These are phyloP conservation scores for Melipona quadrifasciata DNA, from an alignment of 1,140 invertebrate species.

Conservation along the genomic window DNA sequence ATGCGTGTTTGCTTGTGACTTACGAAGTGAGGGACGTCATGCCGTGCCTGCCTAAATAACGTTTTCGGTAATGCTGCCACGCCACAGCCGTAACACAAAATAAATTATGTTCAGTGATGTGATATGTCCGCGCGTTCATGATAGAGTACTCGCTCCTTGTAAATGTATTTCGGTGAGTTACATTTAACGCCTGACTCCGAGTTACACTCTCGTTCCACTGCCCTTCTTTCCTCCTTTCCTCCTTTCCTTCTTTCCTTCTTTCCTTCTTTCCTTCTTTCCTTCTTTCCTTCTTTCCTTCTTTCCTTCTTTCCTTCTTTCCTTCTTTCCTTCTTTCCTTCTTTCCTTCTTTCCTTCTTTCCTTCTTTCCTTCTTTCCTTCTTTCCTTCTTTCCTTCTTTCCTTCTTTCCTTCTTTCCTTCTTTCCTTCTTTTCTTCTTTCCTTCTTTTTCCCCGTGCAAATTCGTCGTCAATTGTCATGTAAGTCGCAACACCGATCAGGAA, in stretches of 20 bases:
- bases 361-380: background rate
- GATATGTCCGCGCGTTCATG: constrained; percentile 58
- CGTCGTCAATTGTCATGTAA: constrained; percentile 47
- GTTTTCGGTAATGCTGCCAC: constrained; percentile 36
- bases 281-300: too few relatives aligned
- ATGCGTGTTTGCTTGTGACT: constrained; percentile 56
- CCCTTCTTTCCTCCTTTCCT: background rate
- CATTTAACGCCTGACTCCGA: constrained; percentile 4
- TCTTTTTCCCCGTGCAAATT: background rate
- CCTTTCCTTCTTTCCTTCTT: too few relatives aligned
- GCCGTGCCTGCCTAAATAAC: constrained; percentile 55
- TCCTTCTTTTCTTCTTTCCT: too few relatives aligned
- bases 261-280: too few relatives aligned
- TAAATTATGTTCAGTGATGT: constrained; percentile 59
- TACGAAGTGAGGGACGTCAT: constrained; percentile 45
- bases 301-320: too few relatives aligned
- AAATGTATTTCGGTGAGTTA: constrained; percentile 74
- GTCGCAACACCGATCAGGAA: constrained; percentile 12
- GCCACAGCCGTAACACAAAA: constrained; percentile 30
- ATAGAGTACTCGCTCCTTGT: constrained; percentile 66
- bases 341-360: background rate
- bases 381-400: too few relatives aligned
- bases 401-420: too few relatives aligned
- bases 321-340: too few relatives aligned
- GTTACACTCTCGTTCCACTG: constrained; percentile 2